Conservation (phyloP, 1,140 invertebrate species). For the Heterodera carotae region DNA sequence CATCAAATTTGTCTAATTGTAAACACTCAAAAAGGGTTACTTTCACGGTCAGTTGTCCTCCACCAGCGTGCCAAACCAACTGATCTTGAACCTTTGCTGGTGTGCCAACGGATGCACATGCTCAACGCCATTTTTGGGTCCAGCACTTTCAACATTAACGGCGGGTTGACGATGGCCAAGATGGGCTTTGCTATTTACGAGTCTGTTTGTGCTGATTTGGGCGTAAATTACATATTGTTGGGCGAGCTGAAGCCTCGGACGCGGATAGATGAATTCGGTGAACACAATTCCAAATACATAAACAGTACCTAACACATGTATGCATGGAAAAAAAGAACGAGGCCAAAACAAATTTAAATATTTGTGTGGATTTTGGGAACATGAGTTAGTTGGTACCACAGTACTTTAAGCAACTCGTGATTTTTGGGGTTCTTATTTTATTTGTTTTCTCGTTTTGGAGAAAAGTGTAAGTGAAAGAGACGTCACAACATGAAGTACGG, state of each 20-base stretch:
- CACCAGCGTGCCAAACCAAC: slow-evolving; percentile 44
- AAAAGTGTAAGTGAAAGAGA: too few species aligned
- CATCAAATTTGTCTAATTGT: slow-evolving; percentile 2
- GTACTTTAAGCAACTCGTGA: too few species aligned
- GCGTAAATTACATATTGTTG: slow-evolving; percentile 52
- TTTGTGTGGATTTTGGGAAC: too few species aligned
- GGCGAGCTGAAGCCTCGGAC: slow-evolving; percentile 41
- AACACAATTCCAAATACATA: too few species aligned
- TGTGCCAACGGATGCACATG: slow-evolving; percentile 41
- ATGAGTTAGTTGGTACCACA: too few species aligned
- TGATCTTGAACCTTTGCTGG: slow-evolving; percentile 38
- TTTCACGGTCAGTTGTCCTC: slow-evolving; percentile 47
- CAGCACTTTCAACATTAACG: slow-evolving; percentile 39
- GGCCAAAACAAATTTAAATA: too few species aligned
- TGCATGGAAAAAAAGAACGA: too few species aligned
- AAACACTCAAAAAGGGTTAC: neutral
- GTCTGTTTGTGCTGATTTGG: slow-evolving; percentile 34
- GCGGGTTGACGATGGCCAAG: slow-evolving; percentile 44
- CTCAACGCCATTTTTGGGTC: slow-evolving; percentile 41
- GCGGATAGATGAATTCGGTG: neutral
- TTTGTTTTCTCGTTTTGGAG: too few species aligned
- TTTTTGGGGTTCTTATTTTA: too few species aligned
- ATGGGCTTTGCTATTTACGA: slow-evolving; percentile 47
- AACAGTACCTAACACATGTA: too few species aligned
- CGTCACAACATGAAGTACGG: too few species aligned